Percentiles rank a stretch among this genome's conserved stretches.
Evolutionary conservation across 2,888 invertebrate genomes (phyloP).

Genomic region (Dromius quadrimaculatus): DNA sequence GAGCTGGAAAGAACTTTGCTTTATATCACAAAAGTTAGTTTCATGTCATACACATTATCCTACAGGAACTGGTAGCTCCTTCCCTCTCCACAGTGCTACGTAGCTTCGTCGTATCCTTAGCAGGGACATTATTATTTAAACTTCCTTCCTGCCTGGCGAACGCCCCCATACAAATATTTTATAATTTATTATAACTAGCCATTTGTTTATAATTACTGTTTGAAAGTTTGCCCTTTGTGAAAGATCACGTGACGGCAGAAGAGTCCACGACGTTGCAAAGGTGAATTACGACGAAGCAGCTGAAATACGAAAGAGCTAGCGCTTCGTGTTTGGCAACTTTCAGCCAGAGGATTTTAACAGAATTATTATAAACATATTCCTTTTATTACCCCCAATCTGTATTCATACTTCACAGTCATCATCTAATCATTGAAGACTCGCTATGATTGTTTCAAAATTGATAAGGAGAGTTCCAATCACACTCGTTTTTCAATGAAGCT

Average conservation of each 20-base stretch:
- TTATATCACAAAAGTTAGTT: conserved; percentile 52
- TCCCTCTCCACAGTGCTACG: neutral
- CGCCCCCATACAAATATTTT: conserved; percentile 51
- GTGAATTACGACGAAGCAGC: conserved; percentile 9
- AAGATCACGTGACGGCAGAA: conserved; percentile 39
- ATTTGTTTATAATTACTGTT: conserved; percentile 52
- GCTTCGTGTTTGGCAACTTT: conserved; percentile 16
- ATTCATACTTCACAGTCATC: no score
- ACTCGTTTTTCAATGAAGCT: no score
- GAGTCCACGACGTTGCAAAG: conserved; percentile 13
- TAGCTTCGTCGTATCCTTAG: conserved; percentile 34
- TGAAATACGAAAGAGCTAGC: neutral
- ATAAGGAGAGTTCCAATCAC: no score
- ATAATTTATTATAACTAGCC: conserved; percentile 52
- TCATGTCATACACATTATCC: conserved; percentile 52
- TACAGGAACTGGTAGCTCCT: conserved; percentile 43
- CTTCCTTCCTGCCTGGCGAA: conserved; percentile 45
- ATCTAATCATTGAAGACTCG: no score
- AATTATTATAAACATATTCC: conserved; percentile 32
- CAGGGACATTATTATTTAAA: conserved; percentile 51
- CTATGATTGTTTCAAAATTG: no score
- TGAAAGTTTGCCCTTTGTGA: conserved; percentile 51
- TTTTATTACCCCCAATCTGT: conserved; percentile 11
- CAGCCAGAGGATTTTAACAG: conserved; percentile 16
- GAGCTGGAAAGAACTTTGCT: conserved; percentile 48